Percentiles rank a stretch among this genome's conserved stretches.
Conservation (phyloP, 2,113 vertebrate species). For the Oxygymnocypris stewartii region DNA sequence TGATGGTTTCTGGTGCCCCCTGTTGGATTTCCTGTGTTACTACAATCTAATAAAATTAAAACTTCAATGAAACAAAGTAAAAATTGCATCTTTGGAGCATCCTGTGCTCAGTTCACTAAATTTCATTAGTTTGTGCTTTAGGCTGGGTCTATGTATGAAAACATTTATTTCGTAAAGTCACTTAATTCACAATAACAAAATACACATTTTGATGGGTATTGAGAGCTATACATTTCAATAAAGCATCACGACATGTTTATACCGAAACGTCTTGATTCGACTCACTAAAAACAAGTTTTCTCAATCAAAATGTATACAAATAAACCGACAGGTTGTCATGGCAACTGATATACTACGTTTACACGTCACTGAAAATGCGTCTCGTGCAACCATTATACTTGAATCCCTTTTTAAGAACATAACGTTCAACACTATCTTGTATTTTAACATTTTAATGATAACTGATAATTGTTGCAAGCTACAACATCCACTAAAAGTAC, state of each 20-base stretch:
- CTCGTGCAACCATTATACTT: background rate
- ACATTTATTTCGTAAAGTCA: background rate
- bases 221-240: background rate
- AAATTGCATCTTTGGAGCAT: background rate
- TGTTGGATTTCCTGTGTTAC: background rate
- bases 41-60: background rate
- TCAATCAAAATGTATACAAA: background rate
- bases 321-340: conserved; percentile 3
- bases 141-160: background rate
- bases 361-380: background rate
- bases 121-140: background rate
- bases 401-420: background rate
- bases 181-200: background rate
- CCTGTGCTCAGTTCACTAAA: background rate
- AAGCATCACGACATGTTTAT: background rate
- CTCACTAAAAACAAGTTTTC: background rate
- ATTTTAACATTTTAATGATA: background rate
- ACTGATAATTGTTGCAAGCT: background rate
- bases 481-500: background rate
- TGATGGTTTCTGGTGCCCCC: background rate
- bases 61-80: background rate
- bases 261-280: background rate
- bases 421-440: background rate
- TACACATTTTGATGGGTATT: background rate
- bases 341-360: background rate